Conservation (phyloP, 2,113 vertebrate genomes). For the Lycaon pictus region DNA sequence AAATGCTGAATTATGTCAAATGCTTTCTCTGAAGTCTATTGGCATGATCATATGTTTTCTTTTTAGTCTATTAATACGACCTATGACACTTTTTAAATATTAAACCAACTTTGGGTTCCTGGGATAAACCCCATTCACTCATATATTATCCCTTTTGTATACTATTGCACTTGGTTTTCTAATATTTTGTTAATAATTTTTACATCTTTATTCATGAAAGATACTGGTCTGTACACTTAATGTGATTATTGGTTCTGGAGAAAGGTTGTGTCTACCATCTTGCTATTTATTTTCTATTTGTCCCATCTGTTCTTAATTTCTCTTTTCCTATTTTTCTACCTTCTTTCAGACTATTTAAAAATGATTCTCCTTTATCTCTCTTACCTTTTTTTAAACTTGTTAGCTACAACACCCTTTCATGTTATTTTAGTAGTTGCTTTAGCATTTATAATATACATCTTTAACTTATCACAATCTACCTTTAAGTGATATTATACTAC, state of each 20-base stretch:
- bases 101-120: background rate
- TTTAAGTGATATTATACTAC: background rate
- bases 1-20: background rate
- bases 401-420: background rate
- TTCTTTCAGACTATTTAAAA: background rate
- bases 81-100: background rate
- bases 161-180: background rate
- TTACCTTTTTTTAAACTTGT: background rate
- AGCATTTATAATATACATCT: background rate
- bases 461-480: background rate
- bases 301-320: background rate
- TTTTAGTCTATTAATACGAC: background rate
- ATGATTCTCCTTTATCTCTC: background rate
- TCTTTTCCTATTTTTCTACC: background rate
- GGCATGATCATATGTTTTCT: background rate
- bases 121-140: background rate
- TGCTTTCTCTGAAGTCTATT: background rate
- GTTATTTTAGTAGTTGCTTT: background rate
- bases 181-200: background rate
- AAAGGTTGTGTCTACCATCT: background rate
- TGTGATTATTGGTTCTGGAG: background rate
- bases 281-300: background rate
- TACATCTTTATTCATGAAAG: background rate
- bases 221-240: background rate
- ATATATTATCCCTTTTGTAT: background rate